A percentile compares a stretch with the other conserved stretches of the same genome.
These are phyloP conservation scores for Rotaria magnacalcarata DNA, from an alignment of 2,888 invertebrate genomes.

Conservation along the genomic window DNA sequence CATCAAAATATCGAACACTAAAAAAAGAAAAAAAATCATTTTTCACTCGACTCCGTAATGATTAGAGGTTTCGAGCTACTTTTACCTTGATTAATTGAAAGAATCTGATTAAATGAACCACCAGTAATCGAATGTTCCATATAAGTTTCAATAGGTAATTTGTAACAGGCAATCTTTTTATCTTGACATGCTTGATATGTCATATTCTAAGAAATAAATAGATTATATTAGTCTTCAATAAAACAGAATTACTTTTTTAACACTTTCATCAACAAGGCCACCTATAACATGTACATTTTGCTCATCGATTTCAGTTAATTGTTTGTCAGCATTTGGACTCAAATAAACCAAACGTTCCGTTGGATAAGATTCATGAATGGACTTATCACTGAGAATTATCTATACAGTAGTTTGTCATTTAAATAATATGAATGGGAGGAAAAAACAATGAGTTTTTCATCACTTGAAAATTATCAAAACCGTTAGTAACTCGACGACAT, in stretches of 20 bases:
- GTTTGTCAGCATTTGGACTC: constrained; percentile 39
- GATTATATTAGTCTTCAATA: too few species aligned
- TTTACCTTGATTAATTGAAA: constrained; percentile 20
- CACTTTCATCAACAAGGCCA: constrained; percentile 44
- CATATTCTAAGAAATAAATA: constrained; percentile 8
- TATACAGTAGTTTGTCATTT: background rate
- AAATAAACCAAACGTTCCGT: constrained; percentile 35
- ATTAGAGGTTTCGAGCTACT: too few species aligned
- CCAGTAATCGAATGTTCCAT: constrained; percentile 22
- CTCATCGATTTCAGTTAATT: background rate
- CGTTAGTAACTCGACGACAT: constrained; percentile 37
- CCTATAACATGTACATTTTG: constrained; percentile 41
- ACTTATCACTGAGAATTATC: background rate
- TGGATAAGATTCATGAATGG: constrained; percentile 4
- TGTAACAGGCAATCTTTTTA: constrained; percentile 30
- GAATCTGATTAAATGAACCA: constrained; percentile 33
- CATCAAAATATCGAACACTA: background rate
- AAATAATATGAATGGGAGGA: background rate
- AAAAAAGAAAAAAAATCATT: background rate
- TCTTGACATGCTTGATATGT: constrained; percentile 35
- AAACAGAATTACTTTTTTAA: background rate
- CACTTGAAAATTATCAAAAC: constrained; percentile 38
- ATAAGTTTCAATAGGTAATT: constrained; percentile 43
- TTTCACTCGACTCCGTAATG: too few species aligned
- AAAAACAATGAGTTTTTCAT: background rate